Conservation (phyloP, 64 coral and sea anemone species). For the Actinia equina region DNA sequence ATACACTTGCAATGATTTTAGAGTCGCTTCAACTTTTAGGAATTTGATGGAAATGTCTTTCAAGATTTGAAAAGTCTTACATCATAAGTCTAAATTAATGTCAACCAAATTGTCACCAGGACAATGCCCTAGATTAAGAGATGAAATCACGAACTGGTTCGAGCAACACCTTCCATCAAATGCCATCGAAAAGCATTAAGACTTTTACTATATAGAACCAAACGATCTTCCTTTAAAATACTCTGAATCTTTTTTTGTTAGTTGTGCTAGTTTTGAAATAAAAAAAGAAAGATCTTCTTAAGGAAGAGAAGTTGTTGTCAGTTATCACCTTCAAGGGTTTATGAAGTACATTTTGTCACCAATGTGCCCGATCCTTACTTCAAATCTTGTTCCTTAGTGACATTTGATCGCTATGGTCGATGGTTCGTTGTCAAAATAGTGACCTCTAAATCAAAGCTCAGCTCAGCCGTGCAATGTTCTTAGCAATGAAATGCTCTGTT, state of each 20-base stretch:
- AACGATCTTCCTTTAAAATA: too few relatives aligned
- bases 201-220: background rate
- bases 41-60: background rate
- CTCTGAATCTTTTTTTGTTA: background rate
- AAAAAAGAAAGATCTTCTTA: background rate
- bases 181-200: background rate
- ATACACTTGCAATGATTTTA: background rate
- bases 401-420: background rate
- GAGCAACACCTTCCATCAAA: background rate
- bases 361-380: background rate
- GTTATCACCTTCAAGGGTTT: background rate
- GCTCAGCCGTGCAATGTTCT: background rate
- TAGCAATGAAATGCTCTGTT: background rate
- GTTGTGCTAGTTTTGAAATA: background rate
- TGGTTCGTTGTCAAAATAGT: background rate
- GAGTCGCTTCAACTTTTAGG: background rate
- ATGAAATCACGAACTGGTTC: background rate
- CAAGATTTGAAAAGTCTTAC: slow-evolving; percentile 1
- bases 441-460: background rate
- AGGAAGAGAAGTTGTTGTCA: background rate
- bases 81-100: background rate
- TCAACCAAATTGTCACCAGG: background rate
- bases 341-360: background rate
- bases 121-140: background rate
- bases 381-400: background rate